These are phyloP conservation scores for Ormyrus thymus DNA, from an alignment of 2,888 invertebrate genomes.

Conservation along the genomic window DNA sequence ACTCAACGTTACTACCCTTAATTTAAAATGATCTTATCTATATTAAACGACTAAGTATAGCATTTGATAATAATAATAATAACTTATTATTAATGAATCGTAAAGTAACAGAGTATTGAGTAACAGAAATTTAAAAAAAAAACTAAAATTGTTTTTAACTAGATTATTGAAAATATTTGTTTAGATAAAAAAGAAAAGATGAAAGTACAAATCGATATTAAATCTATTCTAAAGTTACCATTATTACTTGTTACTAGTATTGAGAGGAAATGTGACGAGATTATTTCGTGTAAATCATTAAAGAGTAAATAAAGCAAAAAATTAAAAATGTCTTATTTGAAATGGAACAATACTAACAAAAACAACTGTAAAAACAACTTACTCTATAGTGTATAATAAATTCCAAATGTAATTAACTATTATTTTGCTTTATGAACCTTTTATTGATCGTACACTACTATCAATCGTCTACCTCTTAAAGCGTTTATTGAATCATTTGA, in stretches of 20 bases:
- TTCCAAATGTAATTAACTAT: conserved; percentile 3
- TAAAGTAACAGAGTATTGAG: neutral
- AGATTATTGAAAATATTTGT: too few relatives aligned
- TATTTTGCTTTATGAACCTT: conserved; percentile 16
- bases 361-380: too few relatives aligned
- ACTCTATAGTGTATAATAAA: neutral
- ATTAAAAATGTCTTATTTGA: neutral
- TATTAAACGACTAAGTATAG: too few relatives aligned
- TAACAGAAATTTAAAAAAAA: neutral
- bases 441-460: conserved; percentile 43
- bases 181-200: neutral
- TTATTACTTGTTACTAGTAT: conserved; percentile 46
- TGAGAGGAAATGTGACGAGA: conserved; percentile 50
- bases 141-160: too few relatives aligned
- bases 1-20: neutral
- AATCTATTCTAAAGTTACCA: conserved; percentile 40
- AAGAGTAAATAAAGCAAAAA: conserved; percentile 34
- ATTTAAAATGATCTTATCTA: neutral
- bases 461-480: conserved; percentile 49
- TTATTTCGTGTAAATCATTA: conserved; percentile 44
- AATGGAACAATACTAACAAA: neutral
- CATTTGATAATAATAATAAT: too few relatives aligned
- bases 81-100: too few relatives aligned
- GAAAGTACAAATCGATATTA: conserved; percentile 39
- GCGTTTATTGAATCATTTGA: conserved; percentile 47